Conservation (phyloP, 2,113 vertebrate species). For the Gymnarchus niloticus region DNA sequence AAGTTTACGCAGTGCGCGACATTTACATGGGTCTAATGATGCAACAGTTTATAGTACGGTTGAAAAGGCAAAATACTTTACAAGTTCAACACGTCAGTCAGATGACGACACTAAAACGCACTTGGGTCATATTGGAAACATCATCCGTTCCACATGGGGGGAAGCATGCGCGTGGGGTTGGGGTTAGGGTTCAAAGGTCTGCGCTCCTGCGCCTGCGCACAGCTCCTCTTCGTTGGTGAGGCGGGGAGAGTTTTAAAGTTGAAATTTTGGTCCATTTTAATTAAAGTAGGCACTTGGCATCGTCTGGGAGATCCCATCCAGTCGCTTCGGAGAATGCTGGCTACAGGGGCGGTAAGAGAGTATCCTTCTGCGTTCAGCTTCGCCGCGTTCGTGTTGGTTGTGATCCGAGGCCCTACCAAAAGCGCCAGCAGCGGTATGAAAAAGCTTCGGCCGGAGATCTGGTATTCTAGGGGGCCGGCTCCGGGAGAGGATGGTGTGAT, state of each 20-base stretch:
- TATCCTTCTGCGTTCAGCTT: no score
- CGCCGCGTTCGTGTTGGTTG: neutral
- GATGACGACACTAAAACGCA: neutral
- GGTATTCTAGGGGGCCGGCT: neutral
- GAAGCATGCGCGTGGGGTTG: neutral
- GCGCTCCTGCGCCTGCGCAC: neutral
- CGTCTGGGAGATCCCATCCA: slow-evolving; percentile 10
- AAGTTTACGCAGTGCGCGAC: neutral
- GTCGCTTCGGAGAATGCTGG: slow-evolving; percentile 56
- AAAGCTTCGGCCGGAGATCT: neutral
- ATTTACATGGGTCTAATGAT: neutral
- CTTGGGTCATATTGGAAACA: neutral
- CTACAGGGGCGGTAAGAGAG: slow-evolving; percentile 65
- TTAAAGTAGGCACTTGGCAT: slow-evolving; percentile 22
- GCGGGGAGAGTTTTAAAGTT: slow-evolving; percentile 26
- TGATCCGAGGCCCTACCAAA: neutral
- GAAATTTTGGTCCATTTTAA: neutral
- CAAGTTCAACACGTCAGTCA: neutral
- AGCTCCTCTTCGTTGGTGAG: slow-evolving; percentile 8
- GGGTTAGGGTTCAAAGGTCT: slow-evolving; percentile 25
- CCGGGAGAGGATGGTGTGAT: no score
- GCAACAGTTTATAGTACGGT: neutral
- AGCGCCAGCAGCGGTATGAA: neutral
- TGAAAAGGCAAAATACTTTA: neutral
- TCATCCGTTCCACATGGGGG: neutral